These are phyloP conservation scores for Pseudoatta argentina DNA, from an alignment of 1,140 invertebrate species.

Conservation along the genomic window DNA sequence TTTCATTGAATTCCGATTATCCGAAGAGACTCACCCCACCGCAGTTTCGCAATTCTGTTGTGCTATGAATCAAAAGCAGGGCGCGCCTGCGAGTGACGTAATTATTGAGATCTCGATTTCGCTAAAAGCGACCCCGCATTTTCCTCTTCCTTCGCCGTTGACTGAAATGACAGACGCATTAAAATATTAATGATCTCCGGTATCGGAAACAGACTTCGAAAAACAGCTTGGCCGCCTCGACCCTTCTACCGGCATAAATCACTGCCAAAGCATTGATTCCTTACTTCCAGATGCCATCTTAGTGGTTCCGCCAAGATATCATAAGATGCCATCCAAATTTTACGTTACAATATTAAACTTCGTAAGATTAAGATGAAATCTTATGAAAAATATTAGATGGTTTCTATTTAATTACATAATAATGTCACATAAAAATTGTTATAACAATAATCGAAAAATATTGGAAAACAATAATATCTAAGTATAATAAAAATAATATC, in stretches of 20 bases:
- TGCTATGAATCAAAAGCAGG: slow-evolving; percentile 85
- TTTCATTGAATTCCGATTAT: slow-evolving; percentile 86
- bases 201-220: slow-evolving; percentile 75
- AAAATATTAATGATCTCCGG: slow-evolving; percentile 82
- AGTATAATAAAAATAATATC: neutral
- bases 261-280: slow-evolving; percentile 46
- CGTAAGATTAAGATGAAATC: neutral
- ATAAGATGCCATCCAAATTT: neutral
- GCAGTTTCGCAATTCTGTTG: slow-evolving; percentile 77
- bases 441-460: neutral
- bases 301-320: neutral
- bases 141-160: slow-evolving; percentile 59
- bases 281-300: slow-evolving; percentile 49
- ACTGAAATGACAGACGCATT: slow-evolving; percentile 79
- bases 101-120: slow-evolving; percentile 85
- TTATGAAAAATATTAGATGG: neutral
- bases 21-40: slow-evolving; percentile 76
- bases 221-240: slow-evolving; percentile 66
- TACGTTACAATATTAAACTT: neutral
- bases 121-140: slow-evolving; percentile 59
- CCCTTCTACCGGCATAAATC: slow-evolving; percentile 70
- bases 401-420: neutral
- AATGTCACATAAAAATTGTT: neutral
- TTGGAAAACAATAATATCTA: neutral
- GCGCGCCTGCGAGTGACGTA: slow-evolving; percentile 82